Conservation (phyloP, 2,797 vertebrate species). For the Balearica regulorum region DNA sequence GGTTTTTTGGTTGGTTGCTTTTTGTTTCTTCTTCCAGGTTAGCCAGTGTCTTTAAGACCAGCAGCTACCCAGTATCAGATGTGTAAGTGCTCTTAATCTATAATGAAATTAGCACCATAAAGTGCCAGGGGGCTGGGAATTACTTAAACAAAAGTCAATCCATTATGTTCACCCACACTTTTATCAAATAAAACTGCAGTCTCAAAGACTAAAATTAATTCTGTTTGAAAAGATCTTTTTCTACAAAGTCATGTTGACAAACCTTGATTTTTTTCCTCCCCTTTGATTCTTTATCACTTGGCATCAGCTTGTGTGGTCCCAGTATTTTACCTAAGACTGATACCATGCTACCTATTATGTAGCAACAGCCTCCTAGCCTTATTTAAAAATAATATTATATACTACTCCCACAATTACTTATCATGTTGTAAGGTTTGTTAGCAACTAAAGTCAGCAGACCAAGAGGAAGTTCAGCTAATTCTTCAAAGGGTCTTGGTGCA, state of each 20-base stretch:
- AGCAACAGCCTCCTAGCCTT: not conserved
- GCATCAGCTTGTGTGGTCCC: not conserved
- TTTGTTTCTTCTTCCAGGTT: not conserved
- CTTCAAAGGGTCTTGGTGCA: not conserved
- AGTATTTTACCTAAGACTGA: not conserved
- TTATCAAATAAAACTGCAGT: not conserved
- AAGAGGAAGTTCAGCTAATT: not conserved
- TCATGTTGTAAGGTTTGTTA: not conserved
- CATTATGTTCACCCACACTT: not conserved
- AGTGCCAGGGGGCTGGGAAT: not conserved
- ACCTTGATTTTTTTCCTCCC: not conserved
- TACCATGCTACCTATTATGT: not conserved
- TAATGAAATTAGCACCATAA: not conserved
- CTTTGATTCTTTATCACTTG: not conserved
- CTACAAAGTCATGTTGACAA: not conserved
- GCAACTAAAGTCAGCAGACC: not conserved
- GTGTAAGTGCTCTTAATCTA: not conserved
- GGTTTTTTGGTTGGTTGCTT: not conserved
- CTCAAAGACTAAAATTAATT: not conserved
- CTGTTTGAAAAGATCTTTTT: not conserved
- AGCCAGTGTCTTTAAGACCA: not conserved
- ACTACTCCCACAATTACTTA: not conserved
- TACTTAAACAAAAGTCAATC: not conserved
- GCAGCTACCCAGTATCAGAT: not conserved
- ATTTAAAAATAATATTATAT: not conserved